These are phyloP conservation scores for Telmatochromis sp. DNA, from an alignment of 2,113 vertebrate species.

Conservation along the genomic window DNA sequence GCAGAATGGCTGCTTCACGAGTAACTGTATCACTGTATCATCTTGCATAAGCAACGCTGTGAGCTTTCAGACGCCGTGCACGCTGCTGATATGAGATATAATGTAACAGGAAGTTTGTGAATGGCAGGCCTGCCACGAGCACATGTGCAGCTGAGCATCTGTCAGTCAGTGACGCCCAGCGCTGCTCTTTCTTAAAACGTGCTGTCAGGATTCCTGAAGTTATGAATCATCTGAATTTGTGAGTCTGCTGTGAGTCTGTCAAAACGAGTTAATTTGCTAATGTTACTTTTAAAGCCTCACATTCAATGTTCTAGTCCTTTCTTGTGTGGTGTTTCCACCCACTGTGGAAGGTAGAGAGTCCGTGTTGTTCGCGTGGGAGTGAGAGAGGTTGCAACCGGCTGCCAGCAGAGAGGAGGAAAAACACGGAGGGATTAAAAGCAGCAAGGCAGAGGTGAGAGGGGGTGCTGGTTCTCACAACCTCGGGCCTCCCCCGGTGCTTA, in stretches of 20 bases:
- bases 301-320: neutral
- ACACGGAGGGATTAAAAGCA: constrained; percentile 2
- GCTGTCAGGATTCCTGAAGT: neutral
- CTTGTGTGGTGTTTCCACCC: neutral
- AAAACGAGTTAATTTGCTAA: neutral
- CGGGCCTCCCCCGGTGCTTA: neutral
- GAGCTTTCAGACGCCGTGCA: neutral
- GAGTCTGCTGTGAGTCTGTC: too few species aligned
- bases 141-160: neutral
- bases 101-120: neutral
- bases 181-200: neutral
- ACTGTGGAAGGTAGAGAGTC: neutral
- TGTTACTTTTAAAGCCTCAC: neutral
- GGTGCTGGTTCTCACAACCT: constrained; percentile 22
- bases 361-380: constrained; percentile 25
- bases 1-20: neutral
- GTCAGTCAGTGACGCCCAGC: neutral
- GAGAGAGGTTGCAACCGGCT: constrained; percentile 22
- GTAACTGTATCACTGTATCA: neutral
- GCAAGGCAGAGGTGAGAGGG: neutral
- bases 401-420: neutral
- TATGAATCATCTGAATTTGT: neutral
- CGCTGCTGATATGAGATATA: neutral
- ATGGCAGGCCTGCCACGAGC: neutral
- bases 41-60: neutral